Percentiles rank a stretch among this genome's conserved stretches.
Conservation (phyloP, 2,888 invertebrate species). For the Drosophila aldrichi region DNA sequence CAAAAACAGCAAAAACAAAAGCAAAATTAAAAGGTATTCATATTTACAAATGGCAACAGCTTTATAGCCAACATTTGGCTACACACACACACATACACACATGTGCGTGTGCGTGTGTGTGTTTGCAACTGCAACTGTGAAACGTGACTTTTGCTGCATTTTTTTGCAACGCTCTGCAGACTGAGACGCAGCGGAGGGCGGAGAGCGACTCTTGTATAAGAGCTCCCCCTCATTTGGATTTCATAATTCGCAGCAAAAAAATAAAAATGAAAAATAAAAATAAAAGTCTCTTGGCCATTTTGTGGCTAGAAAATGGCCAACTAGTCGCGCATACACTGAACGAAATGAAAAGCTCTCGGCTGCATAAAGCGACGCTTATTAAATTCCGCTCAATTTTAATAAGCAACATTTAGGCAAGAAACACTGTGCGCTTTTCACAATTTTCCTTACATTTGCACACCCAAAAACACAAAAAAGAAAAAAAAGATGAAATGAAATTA, state of each 20-base stretch:
- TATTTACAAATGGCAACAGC: constrained; percentile 48
- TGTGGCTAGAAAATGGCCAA: constrained; percentile 62
- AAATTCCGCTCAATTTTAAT: constrained; percentile 79
- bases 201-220: constrained; percentile 67
- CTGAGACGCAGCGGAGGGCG: neutral
- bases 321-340: constrained; percentile 23
- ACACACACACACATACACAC: constrained; percentile 14
- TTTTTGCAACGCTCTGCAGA: constrained; percentile 43
- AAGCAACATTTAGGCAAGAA: constrained; percentile 58
- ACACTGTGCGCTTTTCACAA: constrained; percentile 36
- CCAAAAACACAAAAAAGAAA: constrained; percentile 18
- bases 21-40: constrained; percentile 28
- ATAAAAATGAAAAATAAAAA: neutral
- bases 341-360: constrained; percentile 31
- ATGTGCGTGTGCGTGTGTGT: constrained; percentile 4
- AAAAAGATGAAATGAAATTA: constrained; percentile 13
- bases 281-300: constrained; percentile 65
- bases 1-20: constrained; percentile 13
- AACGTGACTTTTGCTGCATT: constrained; percentile 78
- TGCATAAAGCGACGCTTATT: constrained; percentile 77
- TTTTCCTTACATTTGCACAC: constrained; percentile 2
- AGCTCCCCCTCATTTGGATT: constrained; percentile 45
- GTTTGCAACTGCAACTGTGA: constrained; percentile 30
- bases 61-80: constrained; percentile 55
- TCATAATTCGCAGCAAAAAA: constrained; percentile 60